phyloP scores from a whole-genome alignment of 2,888 invertebrate genomes.

The Penaeus monodon region DNA sequence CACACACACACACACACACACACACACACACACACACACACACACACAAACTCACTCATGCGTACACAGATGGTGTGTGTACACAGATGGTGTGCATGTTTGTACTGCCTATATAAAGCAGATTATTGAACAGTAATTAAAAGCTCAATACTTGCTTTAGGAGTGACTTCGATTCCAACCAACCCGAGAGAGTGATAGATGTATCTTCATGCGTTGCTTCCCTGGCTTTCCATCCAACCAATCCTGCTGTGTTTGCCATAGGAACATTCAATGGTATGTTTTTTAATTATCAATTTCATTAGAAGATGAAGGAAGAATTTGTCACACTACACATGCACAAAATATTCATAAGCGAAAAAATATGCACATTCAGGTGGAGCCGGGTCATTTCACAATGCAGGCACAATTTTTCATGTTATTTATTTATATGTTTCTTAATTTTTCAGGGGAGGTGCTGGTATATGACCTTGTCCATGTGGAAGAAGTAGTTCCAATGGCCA shows the following conservation, averaged over 20 bases:
- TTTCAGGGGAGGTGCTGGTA: conserved; percentile 58
- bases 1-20: too few species aligned
- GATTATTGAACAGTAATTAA: too few species aligned
- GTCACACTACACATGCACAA: not conserved
- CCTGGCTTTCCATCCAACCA: conserved; percentile 70
- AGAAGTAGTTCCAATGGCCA: conserved; percentile 43
- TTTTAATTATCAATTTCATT: not conserved
- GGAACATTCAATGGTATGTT: conserved; percentile 71
- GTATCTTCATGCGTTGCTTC: conserved; percentile 70
- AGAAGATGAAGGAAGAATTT: not conserved
- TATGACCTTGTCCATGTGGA: conserved; percentile 58
- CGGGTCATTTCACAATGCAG: not conserved
- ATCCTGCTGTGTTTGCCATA: conserved; percentile 70
- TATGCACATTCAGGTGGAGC: not conserved
- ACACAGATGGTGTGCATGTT: too few species aligned
- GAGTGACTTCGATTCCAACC: conserved; percentile 68
- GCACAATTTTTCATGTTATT: not conserved
- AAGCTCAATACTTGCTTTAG: conserved; percentile 11
- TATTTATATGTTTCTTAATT: not conserved
- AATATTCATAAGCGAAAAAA: not conserved
- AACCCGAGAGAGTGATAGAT: conserved; percentile 70
- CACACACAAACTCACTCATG: too few species aligned
- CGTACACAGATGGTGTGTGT: too few species aligned
- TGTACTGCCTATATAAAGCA: too few species aligned
- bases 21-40: too few species aligned